These are phyloP conservation scores for Egretta garzetta DNA, from an alignment of 2,113 vertebrate species.

Conservation along the genomic window DNA sequence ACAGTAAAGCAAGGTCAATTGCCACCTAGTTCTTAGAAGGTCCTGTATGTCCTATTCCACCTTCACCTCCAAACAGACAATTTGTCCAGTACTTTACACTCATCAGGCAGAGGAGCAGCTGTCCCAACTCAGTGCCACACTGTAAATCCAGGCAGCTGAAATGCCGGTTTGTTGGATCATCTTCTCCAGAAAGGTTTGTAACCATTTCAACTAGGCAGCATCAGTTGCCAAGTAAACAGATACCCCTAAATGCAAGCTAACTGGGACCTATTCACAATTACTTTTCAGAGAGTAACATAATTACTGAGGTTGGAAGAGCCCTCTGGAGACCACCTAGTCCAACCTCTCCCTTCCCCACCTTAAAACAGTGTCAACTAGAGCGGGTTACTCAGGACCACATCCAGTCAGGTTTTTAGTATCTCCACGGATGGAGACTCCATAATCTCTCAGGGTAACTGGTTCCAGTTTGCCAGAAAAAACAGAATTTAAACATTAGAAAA, in stretches of 20 bases:
- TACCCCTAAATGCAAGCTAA: background rate
- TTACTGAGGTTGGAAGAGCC: background rate
- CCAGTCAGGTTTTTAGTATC: background rate
- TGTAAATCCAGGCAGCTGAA: background rate
- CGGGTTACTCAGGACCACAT: background rate
- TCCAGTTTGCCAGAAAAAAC: background rate
- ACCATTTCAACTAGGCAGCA: background rate
- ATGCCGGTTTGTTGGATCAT: background rate
- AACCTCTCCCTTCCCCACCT: background rate
- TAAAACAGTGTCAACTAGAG: background rate
- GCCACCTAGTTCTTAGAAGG: background rate
- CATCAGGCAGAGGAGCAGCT: background rate
- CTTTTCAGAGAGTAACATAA: background rate
- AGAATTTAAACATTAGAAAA: background rate
- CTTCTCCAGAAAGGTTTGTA: background rate
- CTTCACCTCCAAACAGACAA: background rate
- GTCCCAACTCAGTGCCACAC: background rate
- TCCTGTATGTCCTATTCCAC: background rate
- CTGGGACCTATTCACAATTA: background rate
- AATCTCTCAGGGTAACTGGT: background rate
- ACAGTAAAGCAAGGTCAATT: background rate
- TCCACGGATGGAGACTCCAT: background rate
- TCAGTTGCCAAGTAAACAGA: background rate
- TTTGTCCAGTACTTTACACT: background rate
- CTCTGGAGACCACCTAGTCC: background rate